Evolutionary conservation across 2,888 invertebrate genomes (phyloP), one percentile per base, ranked within the genome.

Genomic region (Amaurobius ferox): DNA sequence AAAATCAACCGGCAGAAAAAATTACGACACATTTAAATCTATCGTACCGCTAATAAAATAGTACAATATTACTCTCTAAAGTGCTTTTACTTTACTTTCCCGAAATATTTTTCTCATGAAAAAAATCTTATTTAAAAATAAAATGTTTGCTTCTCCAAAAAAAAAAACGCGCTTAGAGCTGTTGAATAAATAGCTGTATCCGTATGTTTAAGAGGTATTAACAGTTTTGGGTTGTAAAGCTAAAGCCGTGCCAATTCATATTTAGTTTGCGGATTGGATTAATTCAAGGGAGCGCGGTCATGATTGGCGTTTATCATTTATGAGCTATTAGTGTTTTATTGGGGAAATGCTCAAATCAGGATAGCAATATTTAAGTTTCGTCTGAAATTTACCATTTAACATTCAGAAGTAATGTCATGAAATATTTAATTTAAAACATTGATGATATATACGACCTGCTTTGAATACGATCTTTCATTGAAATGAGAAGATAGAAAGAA

Each of bases 181-280:
- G 19, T 66, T 66, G 35, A 66, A 66, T 79, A 64, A 79, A 79
- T 79, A 71, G 66, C 79, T 39, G 26, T 73, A 72, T 79, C 72
- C 29, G 48, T 67, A 66, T 35, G 35, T 64, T 73, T 48, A 79
- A 79, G 29, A 70, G 35, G 55, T 48, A 79, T 79, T 79, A 79
- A 32, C 72, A 71, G 32, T 73, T 79, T 72, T 66, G 70, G 67
- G 48, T 71, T 73, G 55, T 67, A 55, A 55, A 55, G 55, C 32
- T 7, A 67, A 73, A 79, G 71, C 66, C 23, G 11, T 55, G 35
- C 32, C 35, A 32, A 32, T 79, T 79, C 64, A 66, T 79, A 79
- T 79, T 79, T 79, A 81, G 81, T 71, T 81, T 70, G 35, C 35
- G 73, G 76, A 81, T 81, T 81, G 76, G 81, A 81, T 81, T 81